Conservation (phyloP, 2,888 invertebrate genomes). For the Ormyrus labotus region DNA sequence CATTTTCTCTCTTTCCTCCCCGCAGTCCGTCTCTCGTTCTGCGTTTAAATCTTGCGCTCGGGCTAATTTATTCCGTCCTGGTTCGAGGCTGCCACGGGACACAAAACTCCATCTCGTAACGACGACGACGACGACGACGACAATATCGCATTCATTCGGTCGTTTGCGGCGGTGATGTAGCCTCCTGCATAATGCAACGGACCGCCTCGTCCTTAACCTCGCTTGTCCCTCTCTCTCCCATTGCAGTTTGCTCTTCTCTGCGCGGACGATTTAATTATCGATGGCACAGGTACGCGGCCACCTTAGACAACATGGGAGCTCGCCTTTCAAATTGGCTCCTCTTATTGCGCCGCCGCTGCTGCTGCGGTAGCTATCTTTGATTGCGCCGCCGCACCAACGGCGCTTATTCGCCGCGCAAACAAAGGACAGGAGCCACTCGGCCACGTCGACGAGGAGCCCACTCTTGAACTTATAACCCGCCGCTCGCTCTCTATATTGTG, state of each 20-base stretch:
- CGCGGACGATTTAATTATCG: slow-evolving; percentile 44
- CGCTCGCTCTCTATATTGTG: too few relatives aligned
- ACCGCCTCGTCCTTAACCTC: neutral
- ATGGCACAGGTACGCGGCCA: neutral
- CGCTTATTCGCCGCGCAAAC: slow-evolving; percentile 32
- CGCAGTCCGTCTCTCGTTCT: slow-evolving; percentile 4
- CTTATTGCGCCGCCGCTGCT: neutral
- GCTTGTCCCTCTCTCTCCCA: neutral
- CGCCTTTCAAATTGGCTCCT: slow-evolving; percentile 34
- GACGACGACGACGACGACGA: slow-evolving; percentile 58
- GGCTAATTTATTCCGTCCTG: slow-evolving; percentile 67
- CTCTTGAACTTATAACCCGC: slow-evolving; percentile 1
- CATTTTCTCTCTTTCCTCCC: slow-evolving; percentile 16
- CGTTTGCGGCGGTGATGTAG: slow-evolving; percentile 48
- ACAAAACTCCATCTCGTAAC: slow-evolving; percentile 26
- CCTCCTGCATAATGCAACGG: slow-evolving; percentile 63
- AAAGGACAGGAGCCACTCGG: neutral
- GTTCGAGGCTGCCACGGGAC: slow-evolving; percentile 49
- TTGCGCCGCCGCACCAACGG: neutral
- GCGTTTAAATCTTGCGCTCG: slow-evolving; percentile 53
- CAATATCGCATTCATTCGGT: slow-evolving; percentile 66
- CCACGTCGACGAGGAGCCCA: neutral
- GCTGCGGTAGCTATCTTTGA: slow-evolving; percentile 24
- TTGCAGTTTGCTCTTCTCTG: neutral
- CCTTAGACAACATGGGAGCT: slow-evolving; percentile 6